Percentiles rank a stretch among this genome's conserved stretches.
These are phyloP conservation scores for Malthinus flaveolus DNA, from an alignment of 2,888 invertebrate genomes.

Conservation along the genomic window DNA sequence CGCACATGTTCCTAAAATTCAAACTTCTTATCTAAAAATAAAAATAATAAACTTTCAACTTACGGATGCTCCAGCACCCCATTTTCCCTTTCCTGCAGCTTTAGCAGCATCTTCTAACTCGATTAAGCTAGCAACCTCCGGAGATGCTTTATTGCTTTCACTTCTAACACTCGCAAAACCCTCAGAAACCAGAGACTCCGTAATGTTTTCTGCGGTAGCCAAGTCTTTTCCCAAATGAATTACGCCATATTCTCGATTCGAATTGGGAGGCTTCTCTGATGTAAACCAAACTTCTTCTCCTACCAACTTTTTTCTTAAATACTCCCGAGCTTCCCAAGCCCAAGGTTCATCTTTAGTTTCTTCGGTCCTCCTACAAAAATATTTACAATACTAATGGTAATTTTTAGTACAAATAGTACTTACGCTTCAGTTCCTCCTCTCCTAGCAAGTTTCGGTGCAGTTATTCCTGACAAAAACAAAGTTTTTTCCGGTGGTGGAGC, in stretches of 20 bases:
- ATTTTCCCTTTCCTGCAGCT: slow-evolving; percentile 83
- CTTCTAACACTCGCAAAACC: slow-evolving; percentile 83
- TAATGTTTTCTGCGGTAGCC: slow-evolving; percentile 80
- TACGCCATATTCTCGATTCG: slow-evolving; percentile 84
- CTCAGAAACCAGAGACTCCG: slow-evolving; percentile 85
- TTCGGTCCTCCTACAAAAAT: slow-evolving; percentile 56
- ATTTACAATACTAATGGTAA: not conserved
- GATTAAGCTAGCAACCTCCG: slow-evolving; percentile 69
- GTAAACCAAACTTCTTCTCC: slow-evolving; percentile 88
- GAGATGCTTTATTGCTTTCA: slow-evolving; percentile 65
- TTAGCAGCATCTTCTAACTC: slow-evolving; percentile 92
- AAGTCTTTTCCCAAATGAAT: slow-evolving; percentile 80
- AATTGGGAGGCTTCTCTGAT: slow-evolving; percentile 81
- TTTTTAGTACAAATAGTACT: slow-evolving; percentile 26
- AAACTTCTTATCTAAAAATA: slow-evolving; percentile 12
- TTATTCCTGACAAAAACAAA: slow-evolving; percentile 86
- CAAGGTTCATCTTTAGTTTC: slow-evolving; percentile 88
- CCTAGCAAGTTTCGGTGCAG: slow-evolving; percentile 88
- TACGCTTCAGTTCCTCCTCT: slow-evolving; percentile 67
- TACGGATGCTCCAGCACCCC: slow-evolving; percentile 55
- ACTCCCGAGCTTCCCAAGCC: slow-evolving; percentile 98
- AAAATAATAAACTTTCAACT: slow-evolving; percentile 19
- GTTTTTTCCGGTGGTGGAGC: slow-evolving; percentile 93
- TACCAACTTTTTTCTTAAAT: slow-evolving; percentile 86
- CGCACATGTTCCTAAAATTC: slow-evolving; percentile 70